Base-by-base conservation (phyloP, 1,140 invertebrate species). In the Tetramorium parvispinum region DNA sequence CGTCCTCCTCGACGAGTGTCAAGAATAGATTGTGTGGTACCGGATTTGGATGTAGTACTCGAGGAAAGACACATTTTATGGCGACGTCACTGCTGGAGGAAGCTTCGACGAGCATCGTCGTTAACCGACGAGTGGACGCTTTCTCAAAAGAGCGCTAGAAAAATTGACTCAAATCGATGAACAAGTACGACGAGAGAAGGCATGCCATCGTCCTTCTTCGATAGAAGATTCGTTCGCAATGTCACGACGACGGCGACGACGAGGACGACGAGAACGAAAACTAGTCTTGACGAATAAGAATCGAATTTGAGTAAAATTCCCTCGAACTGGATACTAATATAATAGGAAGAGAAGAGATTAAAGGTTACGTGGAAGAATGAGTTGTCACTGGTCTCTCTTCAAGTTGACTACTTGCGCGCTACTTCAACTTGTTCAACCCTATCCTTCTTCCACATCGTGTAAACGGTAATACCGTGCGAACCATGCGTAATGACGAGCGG, bases 401-500 rank as follows among this genome's bases (percentile, higher is more conserved):
- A 49, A 85, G 53, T 18, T 59, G 43, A 61, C 8, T 27, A 7
- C 46, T 32, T 11, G 32, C 32, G 3, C 32, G 32, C 32, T 32
- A 32, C 32, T 27, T 27, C 27, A 27, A 27, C 27, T 27, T 32
- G 32, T 32, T 32, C 32, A 32, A 4, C 32, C 3, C 32, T 32
- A 32, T 0, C 10, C 3, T 65, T 63, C 7, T 59, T n/a, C 16
- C 37, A 32, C 32, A 6, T 55, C n/a, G 11, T n/a, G 51, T 10
- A 53, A 4, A 53, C 6, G 18, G 18, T n/a, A 53, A 49, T 40
- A 40, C 3, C 49, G 53, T 13, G 27, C 79, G 75, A 86, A 88
- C 46, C 86, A 93, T 93, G 90, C 88, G 89, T 75, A 76, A 82
- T 87, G 90, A 86, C 77, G 43, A 89, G 83, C 85, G 89, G 91